Base-by-base conservation (phyloP, 1,140 invertebrate genomes). In the Listronotus bonariensis region DNA sequence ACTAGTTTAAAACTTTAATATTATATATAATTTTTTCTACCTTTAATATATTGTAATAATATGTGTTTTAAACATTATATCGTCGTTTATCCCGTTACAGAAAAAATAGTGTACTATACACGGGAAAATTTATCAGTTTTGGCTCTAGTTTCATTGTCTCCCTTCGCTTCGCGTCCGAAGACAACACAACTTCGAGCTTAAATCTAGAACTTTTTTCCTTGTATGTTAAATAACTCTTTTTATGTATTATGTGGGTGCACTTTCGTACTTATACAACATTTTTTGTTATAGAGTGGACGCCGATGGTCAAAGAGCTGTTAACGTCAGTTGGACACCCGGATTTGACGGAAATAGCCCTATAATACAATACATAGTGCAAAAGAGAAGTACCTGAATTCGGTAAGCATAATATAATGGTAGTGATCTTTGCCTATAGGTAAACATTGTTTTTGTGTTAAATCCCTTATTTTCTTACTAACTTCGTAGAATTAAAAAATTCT, bases 341-440 rank as follows among this genome's bases (percentile, higher is more conserved):
- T 99, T 98, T 80, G 93, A 99, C 82, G 97, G 97, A 41, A 98
- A 99, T 77, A 96, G 93, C 77, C 92, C 93, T 1, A 92, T 97
- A 48, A 86, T 91, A 59, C 95, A 96, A 76, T 98, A 91, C 78
- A 94, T 97, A 65, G 85, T 99, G 20, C 93, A 98, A 78, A 77
- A 84, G 93, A 68, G 90, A 93, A 73, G 91, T 96, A 26, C 91
- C 90, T 11, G 90, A 92, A 79, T 83, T 91, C 61, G 90, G 90
- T 90, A 81, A 82, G 82, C 6, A 38, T 38, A 4, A 14, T 38
- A 31, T 18, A 51, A 40, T 18, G 1, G 31, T 34, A 55, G 45
- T 63, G 48, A 26, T 41, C 38, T 60, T 64, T 63, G 11, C 40
- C 26, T 46, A 52, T 55, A 15, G 55, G 53, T 68, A 67, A 70